Evolutionary conservation across 2,888 invertebrate species (phyloP).

Genomic region (Bruchidius siliquastri): DNA sequence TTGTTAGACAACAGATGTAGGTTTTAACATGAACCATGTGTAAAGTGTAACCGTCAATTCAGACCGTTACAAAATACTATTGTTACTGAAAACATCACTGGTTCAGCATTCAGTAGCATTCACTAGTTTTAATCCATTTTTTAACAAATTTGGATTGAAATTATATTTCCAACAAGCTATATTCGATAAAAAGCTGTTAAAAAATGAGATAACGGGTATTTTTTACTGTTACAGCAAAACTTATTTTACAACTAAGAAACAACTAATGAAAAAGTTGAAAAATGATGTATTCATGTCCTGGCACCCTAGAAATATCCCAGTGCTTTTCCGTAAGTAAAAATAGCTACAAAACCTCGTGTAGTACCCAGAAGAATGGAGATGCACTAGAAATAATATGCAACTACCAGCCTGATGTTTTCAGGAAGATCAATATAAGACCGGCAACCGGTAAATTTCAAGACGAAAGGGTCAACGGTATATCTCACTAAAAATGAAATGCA

Average conservation of each 20-base stretch:
- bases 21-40: background rate
- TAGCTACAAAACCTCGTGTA: background rate
- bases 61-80: constrained; percentile 18
- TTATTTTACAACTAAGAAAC: too few relatives aligned
- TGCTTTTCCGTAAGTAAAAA: too few relatives aligned
- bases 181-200: background rate
- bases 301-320: background rate
- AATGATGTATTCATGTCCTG: background rate
- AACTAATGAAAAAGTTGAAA: background rate
- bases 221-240: background rate
- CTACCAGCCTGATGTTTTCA: background rate
- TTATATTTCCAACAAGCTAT: background rate
- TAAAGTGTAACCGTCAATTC: constrained; percentile 19
- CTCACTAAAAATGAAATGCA: too few relatives aligned
- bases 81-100: background rate
- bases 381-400: background rate
- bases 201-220: background rate
- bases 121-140: background rate
- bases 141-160: background rate
- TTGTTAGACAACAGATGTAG: background rate
- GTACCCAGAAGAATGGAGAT: background rate
- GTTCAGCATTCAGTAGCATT: background rate
- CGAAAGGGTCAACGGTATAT: background rate
- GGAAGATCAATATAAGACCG: background rate
- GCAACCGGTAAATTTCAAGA: background rate